Base-by-base conservation (phyloP, 1,140 invertebrate species). In the Asbolus verrucosus region DNA sequence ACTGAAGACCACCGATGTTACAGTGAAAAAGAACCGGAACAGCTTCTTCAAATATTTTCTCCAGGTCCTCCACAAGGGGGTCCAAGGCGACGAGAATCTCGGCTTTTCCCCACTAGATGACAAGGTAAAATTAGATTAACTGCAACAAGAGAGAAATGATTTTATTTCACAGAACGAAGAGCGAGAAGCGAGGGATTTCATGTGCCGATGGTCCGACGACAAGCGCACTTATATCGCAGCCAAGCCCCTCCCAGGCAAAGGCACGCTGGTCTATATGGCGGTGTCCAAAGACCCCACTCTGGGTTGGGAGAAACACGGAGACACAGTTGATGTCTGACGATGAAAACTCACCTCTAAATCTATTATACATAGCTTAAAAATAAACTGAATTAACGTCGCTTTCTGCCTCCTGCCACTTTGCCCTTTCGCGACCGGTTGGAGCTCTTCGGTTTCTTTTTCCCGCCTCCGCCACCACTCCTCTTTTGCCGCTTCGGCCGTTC, bases 221-320 rank as follows among this genome's bases (percentile, higher is more conserved):
- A 79, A 80, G 54, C 74, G 79, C 61, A 84, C 83, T 1, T 85
- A 85, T 66, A 79, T 84, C 3, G 83, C 84, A 0, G 78, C 80
- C 2, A 83, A 84, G 71, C 80, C 83, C 6, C 66, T 85, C 27
- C 83, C 83, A 1, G 82, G 82, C 27, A 69, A 74, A 65, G 84
- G 84, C 1, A 81, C 82, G 14, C 71, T 85, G 9, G 78, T 85
- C 30, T 85, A 85, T 67, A 82, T 85, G 81, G 84, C 84, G 2
- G 81, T 83, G 1, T 71, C 83, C 0, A 82, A 81, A 68, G 76
- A 81, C 59, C 81, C 82, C 0, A 73, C 73, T 21, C 65, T 82
- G 19, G 80, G 80, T 8, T 82, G 81, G 81, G 81, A 81, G 13
- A 74, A 78, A 66, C 75, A 71, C 14, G 46, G 46, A 27, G 46